A percentile compares a stretch with the other conserved stretches of the same genome.
Conservation (phyloP, 1,140 invertebrate species). For the Drosophila ironensis region DNA sequence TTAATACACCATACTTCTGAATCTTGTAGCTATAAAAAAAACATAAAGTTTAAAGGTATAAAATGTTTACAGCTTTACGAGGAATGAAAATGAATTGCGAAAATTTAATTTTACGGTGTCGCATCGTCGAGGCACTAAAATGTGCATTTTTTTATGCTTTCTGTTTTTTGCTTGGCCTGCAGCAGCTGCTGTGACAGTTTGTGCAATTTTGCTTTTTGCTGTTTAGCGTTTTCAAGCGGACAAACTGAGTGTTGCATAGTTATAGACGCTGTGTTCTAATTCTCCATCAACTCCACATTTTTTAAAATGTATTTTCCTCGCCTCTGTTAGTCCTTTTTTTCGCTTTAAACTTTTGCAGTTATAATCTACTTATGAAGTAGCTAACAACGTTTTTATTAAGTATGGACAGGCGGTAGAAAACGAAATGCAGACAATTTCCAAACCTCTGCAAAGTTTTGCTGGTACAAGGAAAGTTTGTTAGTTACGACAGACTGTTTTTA, state of each 20-base stretch:
- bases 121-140: neutral
- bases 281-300: conserved; percentile 13
- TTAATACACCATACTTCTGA: too few relatives aligned
- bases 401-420: conserved; percentile 15
- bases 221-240: conserved; percentile 40
- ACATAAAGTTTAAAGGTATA: neutral
- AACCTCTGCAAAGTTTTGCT: conserved; percentile 18
- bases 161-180: conserved; percentile 4
- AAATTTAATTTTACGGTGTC: neutral
- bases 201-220: conserved; percentile 38
- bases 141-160: conserved; percentile 18
- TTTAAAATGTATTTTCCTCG: neutral
- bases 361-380: conserved; percentile 69
- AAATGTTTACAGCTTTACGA: neutral
- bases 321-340: conserved; percentile 3
- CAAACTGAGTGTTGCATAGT: conserved; percentile 66
- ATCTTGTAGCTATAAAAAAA: too few relatives aligned
- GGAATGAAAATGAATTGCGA: neutral
- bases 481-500: neutral
- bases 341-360: conserved; percentile 57
- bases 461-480: conserved; percentile 18
- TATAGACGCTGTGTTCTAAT: conserved; percentile 37
- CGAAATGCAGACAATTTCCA: conserved; percentile 34
- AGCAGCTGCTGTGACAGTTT: conserved; percentile 38
- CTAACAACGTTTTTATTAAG: conserved; percentile 62